Base-by-base conservation (phyloP, 2,888 invertebrate species). In the Sarcophaga subvicina region DNA sequence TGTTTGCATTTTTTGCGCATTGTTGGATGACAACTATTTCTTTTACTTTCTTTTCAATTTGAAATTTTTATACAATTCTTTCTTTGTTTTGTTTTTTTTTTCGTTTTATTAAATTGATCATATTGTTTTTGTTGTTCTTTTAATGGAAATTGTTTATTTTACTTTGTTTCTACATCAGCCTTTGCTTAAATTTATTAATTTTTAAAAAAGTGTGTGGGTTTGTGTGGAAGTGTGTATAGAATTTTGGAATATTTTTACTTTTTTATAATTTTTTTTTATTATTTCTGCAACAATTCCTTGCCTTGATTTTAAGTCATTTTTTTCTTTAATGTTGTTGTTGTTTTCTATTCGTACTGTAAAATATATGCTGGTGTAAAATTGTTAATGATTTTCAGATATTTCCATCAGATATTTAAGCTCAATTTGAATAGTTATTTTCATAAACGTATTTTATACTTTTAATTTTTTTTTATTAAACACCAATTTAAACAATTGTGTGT, bases 401-500 rank as follows among this genome's bases (percentile, higher is more conserved):
- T 67, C 80, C 84, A 76, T 85, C 71, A 80, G 76, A 77, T 85
- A 70, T 76, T 54, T 87, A 87, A 87, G 87, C 87, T 87, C 87
- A 87, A 82, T 87, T 81, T 81, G 45, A 72, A 60, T 86, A 77
- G 14, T 75, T 62, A n/a, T 70, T 70, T 67, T 20, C 73, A 20
- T 45, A 45, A 59, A 62, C 60, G 10, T n/a, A 27, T 73, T 72
- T 66, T 67, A 17, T 71, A 47, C 76, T 80, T 64, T 84, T 77
- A 59, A 20, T 64, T 78, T 70, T 72, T 20, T 72, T 72, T 89
- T 87, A 70, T 82, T 80, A 59, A 79, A 84, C 79, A 85, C 79
- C 78, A 78, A 81, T 73, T 84, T 88, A 88, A 89, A 90, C 89
- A 91, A 91, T 90, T 91, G 91, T 90, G 88, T 90, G 90, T 90